Conservation (phyloP, 2,888 invertebrate genomes). For the Acrobasis repandana region DNA sequence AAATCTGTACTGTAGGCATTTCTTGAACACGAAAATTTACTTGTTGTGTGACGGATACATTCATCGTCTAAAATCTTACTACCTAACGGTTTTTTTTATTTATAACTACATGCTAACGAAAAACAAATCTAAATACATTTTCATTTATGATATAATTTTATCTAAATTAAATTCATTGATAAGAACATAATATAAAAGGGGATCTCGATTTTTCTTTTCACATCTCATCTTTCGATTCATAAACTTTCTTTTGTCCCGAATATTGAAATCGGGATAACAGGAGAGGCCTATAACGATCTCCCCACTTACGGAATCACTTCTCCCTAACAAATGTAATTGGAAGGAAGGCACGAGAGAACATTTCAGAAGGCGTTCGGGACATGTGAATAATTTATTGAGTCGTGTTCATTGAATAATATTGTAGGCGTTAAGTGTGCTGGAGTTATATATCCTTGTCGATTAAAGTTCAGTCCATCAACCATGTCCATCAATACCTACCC, state of each 20-base stretch:
- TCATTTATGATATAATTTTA: too few species aligned
- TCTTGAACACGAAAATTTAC: too few species aligned
- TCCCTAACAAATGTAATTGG: constrained; percentile 35
- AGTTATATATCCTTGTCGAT: not conserved
- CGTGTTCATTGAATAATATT: not conserved
- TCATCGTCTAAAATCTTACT: too few species aligned
- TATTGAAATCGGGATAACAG: constrained; percentile 14
- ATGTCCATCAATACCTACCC: too few species aligned
- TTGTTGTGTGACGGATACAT: too few species aligned
- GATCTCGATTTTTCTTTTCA: not conserved
- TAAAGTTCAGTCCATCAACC: too few species aligned
- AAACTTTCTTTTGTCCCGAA: constrained; percentile 8
- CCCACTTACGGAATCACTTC: constrained; percentile 34
- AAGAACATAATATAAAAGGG: not conserved
- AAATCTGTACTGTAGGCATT: too few species aligned
- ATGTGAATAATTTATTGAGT: constrained; percentile 21
- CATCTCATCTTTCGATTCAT: not conserved
- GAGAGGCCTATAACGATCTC: constrained; percentile 36
- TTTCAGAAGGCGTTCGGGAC: constrained; percentile 14
- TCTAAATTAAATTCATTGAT: too few species aligned
- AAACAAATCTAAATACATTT: too few species aligned
- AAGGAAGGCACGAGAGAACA: constrained; percentile 24
- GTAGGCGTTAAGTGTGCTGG: not conserved
- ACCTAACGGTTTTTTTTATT: too few species aligned
- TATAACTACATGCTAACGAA: too few species aligned